These are phyloP conservation scores for Drosophila persimilis DNA, from an alignment of 1,140 invertebrate species.

Conservation along the genomic window DNA sequence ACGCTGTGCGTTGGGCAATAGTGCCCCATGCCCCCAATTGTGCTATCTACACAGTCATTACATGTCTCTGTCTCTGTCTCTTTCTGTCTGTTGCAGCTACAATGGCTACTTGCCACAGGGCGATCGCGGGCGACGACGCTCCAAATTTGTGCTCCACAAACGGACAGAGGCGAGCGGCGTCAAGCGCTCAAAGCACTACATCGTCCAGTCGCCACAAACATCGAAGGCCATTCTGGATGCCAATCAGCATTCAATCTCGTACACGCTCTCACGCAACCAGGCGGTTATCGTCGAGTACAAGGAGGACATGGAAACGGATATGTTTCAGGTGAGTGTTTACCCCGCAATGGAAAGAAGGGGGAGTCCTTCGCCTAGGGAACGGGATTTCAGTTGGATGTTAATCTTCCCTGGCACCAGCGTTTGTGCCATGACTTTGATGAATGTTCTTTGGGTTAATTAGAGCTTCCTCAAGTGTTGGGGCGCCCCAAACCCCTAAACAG, in stretches of 20 bases:
- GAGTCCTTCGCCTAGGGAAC: not conserved
- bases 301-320: conserved; percentile 96
- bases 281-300: conserved; percentile 99
- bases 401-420: too few species aligned
- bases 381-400: too few species aligned
- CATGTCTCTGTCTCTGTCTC: conserved; percentile 6
- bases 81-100: conserved; percentile 88
- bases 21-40: conserved; percentile 26
- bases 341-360: not conserved
- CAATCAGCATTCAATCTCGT: conserved; percentile 97
- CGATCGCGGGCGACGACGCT: conserved; percentile 94
- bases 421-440: conserved; percentile 27
- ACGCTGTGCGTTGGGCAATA: conserved; percentile 38
- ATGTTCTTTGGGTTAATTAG: conserved; percentile 33
- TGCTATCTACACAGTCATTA: conserved; percentile 48
- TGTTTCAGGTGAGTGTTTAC: conserved; percentile 94
- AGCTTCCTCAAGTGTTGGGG: not conserved
- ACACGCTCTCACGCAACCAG: conserved; percentile 97
- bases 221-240: conserved; percentile 96
- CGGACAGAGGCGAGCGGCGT: conserved; percentile 94
- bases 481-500: too few species aligned
- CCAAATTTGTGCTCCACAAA: conserved; percentile 96
- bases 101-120: conserved; percentile 97
- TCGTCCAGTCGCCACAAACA: conserved; percentile 95
- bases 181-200: conserved; percentile 96